These are phyloP conservation scores for Lasiurus cinereus DNA, from an alignment of 2,113 vertebrate species.

Conservation along the genomic window DNA sequence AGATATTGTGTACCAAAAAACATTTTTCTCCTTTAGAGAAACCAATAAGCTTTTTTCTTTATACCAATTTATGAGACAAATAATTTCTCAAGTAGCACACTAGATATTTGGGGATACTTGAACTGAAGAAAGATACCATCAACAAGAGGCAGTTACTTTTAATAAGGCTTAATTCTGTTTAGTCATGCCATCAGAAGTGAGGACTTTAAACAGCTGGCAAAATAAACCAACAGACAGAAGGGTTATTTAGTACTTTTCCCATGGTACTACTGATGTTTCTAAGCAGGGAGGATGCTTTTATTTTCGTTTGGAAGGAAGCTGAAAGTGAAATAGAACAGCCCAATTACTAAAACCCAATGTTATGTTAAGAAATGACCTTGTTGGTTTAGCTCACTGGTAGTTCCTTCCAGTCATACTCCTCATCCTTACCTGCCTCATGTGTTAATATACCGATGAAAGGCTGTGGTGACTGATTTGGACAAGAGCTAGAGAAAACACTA, in stretches of 20 bases:
- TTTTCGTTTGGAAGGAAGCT: constrained; percentile 57
- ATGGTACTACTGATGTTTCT: background rate
- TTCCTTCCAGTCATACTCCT: background rate
- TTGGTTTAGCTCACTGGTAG: background rate
- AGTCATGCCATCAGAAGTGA: background rate
- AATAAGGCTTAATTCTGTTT: constrained; percentile 29
- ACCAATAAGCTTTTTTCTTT: background rate
- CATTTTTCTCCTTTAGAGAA: constrained; percentile 6
- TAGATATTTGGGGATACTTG: constrained; percentile 35
- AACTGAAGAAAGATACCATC: background rate
- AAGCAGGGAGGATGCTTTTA: constrained; percentile 3
- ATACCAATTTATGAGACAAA: background rate
- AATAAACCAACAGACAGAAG: background rate
- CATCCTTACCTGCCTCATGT: background rate
- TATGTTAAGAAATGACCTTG: background rate
- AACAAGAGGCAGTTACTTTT: constrained; percentile 18
- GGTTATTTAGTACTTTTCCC: background rate
- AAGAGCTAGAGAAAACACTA: constrained; percentile 24
- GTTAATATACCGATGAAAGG: background rate
- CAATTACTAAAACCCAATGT: constrained; percentile 7
- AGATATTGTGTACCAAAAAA: constrained; percentile 6
- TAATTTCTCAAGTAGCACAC: background rate
- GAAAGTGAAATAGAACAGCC: background rate
- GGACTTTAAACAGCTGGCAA: background rate
- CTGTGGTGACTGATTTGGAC: background rate